A percentile compares a stretch with the other conserved stretches of the same genome.
These are phyloP conservation scores for Eunapius fragilis DNA, from an alignment of 37 sponge, comb jelly and placozoan genomes.

Conservation along the genomic window DNA sequence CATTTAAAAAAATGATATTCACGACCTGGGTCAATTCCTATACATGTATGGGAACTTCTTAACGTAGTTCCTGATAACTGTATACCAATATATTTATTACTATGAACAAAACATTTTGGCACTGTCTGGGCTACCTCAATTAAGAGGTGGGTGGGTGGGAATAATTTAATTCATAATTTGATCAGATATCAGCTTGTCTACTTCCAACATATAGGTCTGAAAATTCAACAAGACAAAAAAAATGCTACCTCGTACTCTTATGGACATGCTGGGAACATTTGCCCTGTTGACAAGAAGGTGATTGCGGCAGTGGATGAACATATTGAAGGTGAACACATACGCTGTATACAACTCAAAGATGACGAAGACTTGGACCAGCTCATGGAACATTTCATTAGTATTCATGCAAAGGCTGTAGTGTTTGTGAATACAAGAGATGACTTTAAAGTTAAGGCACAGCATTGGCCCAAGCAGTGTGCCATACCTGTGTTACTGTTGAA, in stretches of 20 bases:
- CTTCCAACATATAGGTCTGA: not conserved
- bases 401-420: constrained; percentile 19
- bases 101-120: too few relatives aligned
- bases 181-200: too few relatives aligned
- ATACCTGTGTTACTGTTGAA: constrained; percentile 39
- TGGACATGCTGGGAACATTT: not conserved
- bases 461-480: not conserved
- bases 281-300: not conserved
- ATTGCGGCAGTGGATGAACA: not conserved
- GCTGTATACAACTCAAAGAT: constrained; percentile 2
- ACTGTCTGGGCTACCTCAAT: too few relatives aligned
- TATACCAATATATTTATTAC: too few relatives aligned
- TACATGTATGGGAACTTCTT: too few relatives aligned
- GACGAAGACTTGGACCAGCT: not conserved
- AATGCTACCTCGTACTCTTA: not conserved
- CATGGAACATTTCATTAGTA: not conserved
- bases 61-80: too few relatives aligned
- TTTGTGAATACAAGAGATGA: constrained; percentile 6
- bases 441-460: not conserved
- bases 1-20: too few relatives aligned
- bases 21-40: too few relatives aligned
- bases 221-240: not conserved
- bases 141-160: too few relatives aligned
- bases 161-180: too few relatives aligned
- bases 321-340: constrained; percentile 14